A percentile compares a stretch with the other conserved stretches of the same genome.
Evolutionary conservation across 92 coral and sea anemone species (phyloP).

Genomic region (Blastomussa wellsi): DNA sequence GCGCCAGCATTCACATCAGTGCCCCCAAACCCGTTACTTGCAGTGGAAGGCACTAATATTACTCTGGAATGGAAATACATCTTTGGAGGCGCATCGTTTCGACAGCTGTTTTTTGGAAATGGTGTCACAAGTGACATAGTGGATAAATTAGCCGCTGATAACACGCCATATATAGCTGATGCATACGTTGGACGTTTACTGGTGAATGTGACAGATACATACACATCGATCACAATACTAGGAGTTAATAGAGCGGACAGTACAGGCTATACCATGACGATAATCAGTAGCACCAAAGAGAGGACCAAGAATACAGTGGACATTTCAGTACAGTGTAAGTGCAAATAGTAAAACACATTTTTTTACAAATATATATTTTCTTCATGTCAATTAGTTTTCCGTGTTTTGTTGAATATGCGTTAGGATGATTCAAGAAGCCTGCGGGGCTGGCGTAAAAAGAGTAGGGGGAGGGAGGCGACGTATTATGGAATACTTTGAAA

Average conservation of each 20-base stretch:
- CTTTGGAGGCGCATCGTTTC: background rate
- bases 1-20: background rate
- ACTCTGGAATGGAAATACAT: constrained; percentile 13
- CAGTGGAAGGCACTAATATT: background rate
- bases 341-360: background rate
- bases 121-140: background rate
- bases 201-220: background rate
- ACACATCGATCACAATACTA: background rate
- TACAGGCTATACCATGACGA: background rate
- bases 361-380: background rate
- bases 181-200: background rate
- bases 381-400: background rate
- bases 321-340: background rate
- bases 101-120: background rate
- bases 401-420: too few relatives aligned
- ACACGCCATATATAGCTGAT: background rate
- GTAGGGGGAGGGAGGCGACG: too few relatives aligned
- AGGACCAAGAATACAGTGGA: background rate
- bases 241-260: background rate
- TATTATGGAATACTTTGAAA: background rate
- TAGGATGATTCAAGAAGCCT: too few relatives aligned
- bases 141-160: background rate
- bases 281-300: background rate
- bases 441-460: too few relatives aligned
- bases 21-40: background rate